Percentiles rank a stretch among this genome's conserved stretches.
These are phyloP conservation scores for Sorex maritimensis DNA, from an alignment of 2,797 vertebrate genomes.

Conservation along the genomic window DNA sequence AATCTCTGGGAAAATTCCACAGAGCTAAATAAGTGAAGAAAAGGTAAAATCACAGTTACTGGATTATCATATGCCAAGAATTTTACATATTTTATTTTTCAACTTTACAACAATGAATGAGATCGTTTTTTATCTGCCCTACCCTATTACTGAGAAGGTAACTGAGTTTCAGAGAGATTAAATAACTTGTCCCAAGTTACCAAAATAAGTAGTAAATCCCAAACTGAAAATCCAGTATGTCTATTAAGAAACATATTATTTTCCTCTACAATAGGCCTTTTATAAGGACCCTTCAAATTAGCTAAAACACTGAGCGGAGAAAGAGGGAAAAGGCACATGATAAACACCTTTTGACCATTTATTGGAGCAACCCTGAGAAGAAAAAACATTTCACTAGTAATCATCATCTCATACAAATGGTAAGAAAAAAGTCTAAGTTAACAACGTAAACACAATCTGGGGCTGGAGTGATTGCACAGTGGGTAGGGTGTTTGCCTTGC, in stretches of 20 bases:
- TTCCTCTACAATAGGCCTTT: not conserved
- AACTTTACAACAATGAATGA: not conserved
- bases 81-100: constrained; percentile 21
- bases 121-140: not conserved
- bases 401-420: constrained; percentile 18
- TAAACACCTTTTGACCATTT: constrained; percentile 24
- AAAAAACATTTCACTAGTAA: constrained; percentile 21
- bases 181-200: not conserved
- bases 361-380: not conserved
- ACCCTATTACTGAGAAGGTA: not conserved
- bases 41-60: constrained; percentile 34
- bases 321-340: not conserved
- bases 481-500: too few species aligned
- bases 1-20: constrained; percentile 56
- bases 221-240: not conserved
- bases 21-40: constrained; percentile 8
- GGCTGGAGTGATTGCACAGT: too few species aligned
- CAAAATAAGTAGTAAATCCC: not conserved
- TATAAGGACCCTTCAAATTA: not conserved
- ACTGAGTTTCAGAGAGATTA: not conserved
- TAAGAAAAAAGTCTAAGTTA: not conserved
- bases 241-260: not conserved
- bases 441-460: not conserved
- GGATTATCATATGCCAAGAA: constrained; percentile 19
- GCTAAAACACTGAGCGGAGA: not conserved